These are phyloP conservation scores for Pheosia tremula DNA, from an alignment of 2,888 invertebrate species.

Conservation along the genomic window DNA sequence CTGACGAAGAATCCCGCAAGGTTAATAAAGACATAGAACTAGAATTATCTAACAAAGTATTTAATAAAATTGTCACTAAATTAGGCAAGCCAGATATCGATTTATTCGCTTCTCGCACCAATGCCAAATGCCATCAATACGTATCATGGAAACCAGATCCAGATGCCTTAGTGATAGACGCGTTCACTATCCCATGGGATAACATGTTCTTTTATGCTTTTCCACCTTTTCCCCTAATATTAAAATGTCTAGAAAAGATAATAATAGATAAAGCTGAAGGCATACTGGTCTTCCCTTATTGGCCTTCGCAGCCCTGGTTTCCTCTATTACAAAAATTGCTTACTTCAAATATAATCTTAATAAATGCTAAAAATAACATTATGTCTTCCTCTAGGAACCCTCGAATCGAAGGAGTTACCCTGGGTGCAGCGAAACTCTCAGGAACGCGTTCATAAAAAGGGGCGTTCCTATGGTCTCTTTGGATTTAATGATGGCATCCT, in stretches of 20 bases:
- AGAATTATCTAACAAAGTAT: conserved; percentile 8
- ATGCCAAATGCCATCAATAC: conserved; percentile 12
- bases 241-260: conserved; percentile 12
- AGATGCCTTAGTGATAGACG: conserved; percentile 9
- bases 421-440: conserved; percentile 13
- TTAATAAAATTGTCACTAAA: background rate
- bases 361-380: conserved; percentile 8
- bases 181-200: conserved; percentile 10
- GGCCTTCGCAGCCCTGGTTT: conserved; percentile 15
- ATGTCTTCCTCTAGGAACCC: conserved; percentile 14
- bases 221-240: conserved; percentile 12
- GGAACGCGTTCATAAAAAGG: conserved; percentile 8
- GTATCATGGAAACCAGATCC: conserved; percentile 13
- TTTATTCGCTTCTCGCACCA: conserved; percentile 13
- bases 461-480: conserved; percentile 6
- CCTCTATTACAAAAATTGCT: conserved; percentile 7
- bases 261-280: conserved; percentile 9
- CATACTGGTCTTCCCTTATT: conserved; percentile 12
- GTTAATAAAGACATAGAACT: conserved; percentile 10
- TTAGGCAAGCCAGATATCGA: conserved; percentile 2
- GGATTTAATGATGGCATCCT: conserved; percentile 7
- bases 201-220: conserved; percentile 6
- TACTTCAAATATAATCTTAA: conserved; percentile 3
- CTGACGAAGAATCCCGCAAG: conserved; percentile 10
- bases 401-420: too few relatives aligned